phyloP scores from a whole-genome alignment of 2,888 invertebrate species.

The Ferdinandea cuprea region DNA sequence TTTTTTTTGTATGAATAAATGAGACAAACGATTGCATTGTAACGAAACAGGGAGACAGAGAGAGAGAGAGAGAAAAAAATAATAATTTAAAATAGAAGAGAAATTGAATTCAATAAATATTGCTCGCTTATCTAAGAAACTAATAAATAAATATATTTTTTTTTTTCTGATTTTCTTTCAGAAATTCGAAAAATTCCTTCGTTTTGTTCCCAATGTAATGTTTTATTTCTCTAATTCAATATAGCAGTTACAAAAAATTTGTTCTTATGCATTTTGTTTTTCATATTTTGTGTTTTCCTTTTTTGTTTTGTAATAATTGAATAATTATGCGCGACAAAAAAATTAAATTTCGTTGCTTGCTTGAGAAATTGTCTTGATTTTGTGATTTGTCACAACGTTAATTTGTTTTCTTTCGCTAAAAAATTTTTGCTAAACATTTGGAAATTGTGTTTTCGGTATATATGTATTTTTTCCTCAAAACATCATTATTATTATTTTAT shows the following conservation, averaged over 20 bases:
- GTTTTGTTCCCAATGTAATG: constrained; percentile 80
- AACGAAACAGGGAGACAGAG: constrained; percentile 60
- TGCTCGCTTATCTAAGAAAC: constrained; percentile 73
- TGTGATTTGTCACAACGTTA: constrained; percentile 49
- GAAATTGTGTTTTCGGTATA: constrained; percentile 19
- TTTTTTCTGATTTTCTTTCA: constrained; percentile 76
- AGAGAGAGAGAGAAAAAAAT: constrained; percentile 60
- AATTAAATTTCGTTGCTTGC: constrained; percentile 73
- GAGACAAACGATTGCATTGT: constrained; percentile 71
- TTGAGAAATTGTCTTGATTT: constrained; percentile 69
- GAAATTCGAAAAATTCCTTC: constrained; percentile 82
- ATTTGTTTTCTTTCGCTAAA: constrained; percentile 57
- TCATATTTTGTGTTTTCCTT: constrained; percentile 72
- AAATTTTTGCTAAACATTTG: constrained; percentile 43
- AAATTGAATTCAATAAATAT: constrained; percentile 72
- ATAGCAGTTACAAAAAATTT: constrained; percentile 66
- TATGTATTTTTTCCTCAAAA: constrained; percentile 20
- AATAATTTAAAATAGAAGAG: constrained; percentile 39
- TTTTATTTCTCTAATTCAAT: constrained; percentile 60
- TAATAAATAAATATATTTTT: constrained; percentile 69
- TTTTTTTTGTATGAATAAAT: constrained; percentile 58
- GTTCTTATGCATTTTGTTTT: constrained; percentile 50
- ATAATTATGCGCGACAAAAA: constrained; percentile 65
- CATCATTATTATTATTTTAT: constrained; percentile 14
- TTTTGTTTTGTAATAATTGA: constrained; percentile 31